These are phyloP conservation scores for Sturnira hondurensis DNA, from an alignment of 2,113 vertebrate species.

Conservation along the genomic window DNA sequence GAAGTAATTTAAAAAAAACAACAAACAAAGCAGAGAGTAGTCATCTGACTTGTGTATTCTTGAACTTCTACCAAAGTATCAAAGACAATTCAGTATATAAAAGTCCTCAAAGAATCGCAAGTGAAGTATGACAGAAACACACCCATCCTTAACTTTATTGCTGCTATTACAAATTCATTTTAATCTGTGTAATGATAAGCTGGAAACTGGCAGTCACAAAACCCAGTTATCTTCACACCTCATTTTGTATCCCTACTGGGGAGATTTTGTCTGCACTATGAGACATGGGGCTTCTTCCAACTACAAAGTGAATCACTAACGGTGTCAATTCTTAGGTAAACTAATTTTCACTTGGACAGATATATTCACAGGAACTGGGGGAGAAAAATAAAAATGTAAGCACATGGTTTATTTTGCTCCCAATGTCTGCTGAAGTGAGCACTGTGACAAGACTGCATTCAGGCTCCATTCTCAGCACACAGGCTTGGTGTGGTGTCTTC, in stretches of 20 bases:
- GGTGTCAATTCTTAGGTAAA: neutral
- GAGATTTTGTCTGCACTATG: neutral
- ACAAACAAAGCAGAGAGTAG: neutral
- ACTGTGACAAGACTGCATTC: neutral
- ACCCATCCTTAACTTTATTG: neutral
- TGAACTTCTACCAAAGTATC: neutral
- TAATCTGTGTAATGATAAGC: neutral
- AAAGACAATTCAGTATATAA: neutral
- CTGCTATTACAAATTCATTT: neutral
- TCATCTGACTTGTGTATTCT: neutral
- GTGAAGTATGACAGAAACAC: neutral
- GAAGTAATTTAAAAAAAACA: too few relatives aligned
- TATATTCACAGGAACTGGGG: neutral
- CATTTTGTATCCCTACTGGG: neutral
- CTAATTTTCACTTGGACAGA: neutral
- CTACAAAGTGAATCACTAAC: neutral
- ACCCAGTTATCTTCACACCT: neutral
- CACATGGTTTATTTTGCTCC: neutral
- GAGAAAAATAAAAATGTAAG: neutral
- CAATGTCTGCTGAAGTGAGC: neutral
- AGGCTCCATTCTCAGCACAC: neutral
- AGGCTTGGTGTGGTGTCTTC: accelerated
- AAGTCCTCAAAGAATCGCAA: neutral
- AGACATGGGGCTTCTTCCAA: neutral
- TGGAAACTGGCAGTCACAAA: neutral